Conservation (phyloP, 2,113 vertebrate genomes). For the Callithrix jacchus region DNA sequence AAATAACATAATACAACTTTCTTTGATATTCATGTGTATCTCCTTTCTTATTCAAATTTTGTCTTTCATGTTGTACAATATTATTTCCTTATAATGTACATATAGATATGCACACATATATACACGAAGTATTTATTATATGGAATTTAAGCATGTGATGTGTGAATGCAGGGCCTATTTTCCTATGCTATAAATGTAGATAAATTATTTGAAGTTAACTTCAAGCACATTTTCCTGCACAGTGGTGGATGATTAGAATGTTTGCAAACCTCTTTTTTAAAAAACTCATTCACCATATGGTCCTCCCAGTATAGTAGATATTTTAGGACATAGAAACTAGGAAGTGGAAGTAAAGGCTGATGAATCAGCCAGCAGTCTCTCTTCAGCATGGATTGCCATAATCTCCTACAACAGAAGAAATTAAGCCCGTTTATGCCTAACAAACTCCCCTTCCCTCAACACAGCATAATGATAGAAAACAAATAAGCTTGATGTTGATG, state of each 20-base stretch:
- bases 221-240: neutral
- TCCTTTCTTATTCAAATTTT: neutral
- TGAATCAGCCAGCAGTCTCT: conserved; percentile 6
- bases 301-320: neutral
- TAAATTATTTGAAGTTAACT: neutral
- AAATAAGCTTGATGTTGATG: neutral
- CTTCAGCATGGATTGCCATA: neutral
- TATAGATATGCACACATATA: neutral
- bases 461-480: conserved; percentile 2
- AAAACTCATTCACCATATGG: neutral
- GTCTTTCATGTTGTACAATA: neutral
- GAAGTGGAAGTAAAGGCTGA: neutral
- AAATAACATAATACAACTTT: neutral
- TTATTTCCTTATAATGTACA: neutral
- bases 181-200: neutral
- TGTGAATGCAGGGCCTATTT: neutral
- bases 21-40: neutral
- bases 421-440: conserved; percentile 10
- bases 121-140: neutral
- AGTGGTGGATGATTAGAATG: neutral
- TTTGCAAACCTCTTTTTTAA: conserved; percentile 36
- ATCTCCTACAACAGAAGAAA: conserved; percentile 24
- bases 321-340: conserved; percentile 31
- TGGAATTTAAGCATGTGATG: neutral
- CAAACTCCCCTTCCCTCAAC: neutral